Conservation (phyloP, 1,140 invertebrate genomes). For the Procambarus virginalis region DNA sequence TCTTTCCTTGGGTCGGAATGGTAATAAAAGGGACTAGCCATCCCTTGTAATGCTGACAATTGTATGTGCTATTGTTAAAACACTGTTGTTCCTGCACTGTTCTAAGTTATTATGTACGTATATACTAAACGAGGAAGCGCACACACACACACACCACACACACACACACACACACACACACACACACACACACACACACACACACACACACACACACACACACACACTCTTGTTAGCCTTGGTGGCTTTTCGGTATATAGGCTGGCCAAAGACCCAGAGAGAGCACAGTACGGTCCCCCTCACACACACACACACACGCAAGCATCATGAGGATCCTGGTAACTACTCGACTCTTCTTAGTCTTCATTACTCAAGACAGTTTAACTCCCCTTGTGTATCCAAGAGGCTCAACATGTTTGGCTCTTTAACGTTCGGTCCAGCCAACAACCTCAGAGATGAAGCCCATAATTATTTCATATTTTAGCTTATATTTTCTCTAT, state of each 20-base stretch:
- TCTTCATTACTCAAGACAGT: too few species aligned
- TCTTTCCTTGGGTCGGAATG: too few species aligned
- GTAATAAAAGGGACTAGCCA: too few species aligned
- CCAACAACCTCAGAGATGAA: too few species aligned
- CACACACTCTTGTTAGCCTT: slow-evolving; percentile 10
- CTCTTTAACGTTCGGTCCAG: too few species aligned
- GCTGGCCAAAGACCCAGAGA: neutral
- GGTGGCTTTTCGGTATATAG: slow-evolving; percentile 11
- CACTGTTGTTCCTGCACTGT: too few species aligned
- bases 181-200: slow-evolving; percentile 25
- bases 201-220: slow-evolving; percentile 10
- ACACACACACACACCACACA: neutral
- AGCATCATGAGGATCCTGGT: slow-evolving; percentile 36
- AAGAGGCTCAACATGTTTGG: neutral
- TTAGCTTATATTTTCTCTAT: too few species aligned
- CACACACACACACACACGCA: neutral
- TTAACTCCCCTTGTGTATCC: neutral
- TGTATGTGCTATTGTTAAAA: too few species aligned
- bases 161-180: slow-evolving; percentile 28
- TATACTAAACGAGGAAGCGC: too few species aligned
- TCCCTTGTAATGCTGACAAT: too few species aligned
- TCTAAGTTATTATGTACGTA: too few species aligned
- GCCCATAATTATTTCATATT: too few species aligned
- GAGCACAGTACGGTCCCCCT: slow-evolving; percentile 13
- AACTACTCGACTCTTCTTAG: neutral